These are phyloP conservation scores for Coranthus polyacanthus DNA, from an alignment of 2,797 vertebrate genomes.

Conservation along the genomic window DNA sequence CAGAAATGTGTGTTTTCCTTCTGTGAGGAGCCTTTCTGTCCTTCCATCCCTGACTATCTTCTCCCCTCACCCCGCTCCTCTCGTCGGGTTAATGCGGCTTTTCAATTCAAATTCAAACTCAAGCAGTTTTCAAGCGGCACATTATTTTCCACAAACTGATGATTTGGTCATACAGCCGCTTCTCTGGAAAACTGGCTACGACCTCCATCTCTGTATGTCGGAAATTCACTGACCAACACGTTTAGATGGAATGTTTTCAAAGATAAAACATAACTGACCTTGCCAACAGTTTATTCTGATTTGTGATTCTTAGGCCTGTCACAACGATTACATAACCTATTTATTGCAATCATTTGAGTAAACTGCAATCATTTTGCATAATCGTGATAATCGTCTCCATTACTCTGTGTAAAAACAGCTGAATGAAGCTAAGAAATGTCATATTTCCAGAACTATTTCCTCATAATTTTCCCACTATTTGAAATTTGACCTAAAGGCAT, in stretches of 20 bases:
- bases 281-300: neutral
- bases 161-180: slow-evolving; percentile 32
- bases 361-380: no score
- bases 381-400: no score
- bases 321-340: no score
- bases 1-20: slow-evolving; percentile 73
- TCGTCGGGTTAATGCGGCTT: slow-evolving; percentile 66
- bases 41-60: slow-evolving; percentile 64
- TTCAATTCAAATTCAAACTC: slow-evolving; percentile 73
- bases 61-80: slow-evolving; percentile 42
- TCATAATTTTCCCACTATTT: no score
- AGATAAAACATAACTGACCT: no score
- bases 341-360: no score
- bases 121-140: slow-evolving; percentile 58
- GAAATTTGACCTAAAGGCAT: no score
- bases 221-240: slow-evolving; percentile 23
- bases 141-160: slow-evolving; percentile 54
- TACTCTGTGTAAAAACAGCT: no score
- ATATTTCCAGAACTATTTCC: neutral
- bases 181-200: slow-evolving; percentile 28
- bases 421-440: no score
- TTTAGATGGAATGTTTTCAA: slow-evolving; percentile 8
- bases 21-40: slow-evolving; percentile 60
- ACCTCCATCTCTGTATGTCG: slow-evolving; percentile 25
- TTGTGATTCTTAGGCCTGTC: neutral